Conservation (phyloP, 2,113 vertebrate genomes). For the Strigops habroptila region DNA sequence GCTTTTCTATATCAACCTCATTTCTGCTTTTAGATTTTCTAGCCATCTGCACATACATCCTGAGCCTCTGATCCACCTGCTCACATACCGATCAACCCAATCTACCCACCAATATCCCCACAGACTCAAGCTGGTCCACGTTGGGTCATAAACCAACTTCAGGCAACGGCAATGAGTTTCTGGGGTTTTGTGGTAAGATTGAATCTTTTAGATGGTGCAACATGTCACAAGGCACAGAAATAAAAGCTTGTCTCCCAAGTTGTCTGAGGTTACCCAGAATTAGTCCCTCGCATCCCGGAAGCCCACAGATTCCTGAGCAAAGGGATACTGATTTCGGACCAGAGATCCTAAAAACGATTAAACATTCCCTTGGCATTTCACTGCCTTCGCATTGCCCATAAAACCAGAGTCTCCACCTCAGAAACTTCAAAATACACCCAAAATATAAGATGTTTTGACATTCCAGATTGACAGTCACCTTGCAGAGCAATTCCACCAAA, state of each 20-base stretch:
- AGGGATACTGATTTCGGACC: background rate
- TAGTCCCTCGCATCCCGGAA: background rate
- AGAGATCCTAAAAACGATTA: background rate
- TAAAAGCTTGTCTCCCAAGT: background rate
- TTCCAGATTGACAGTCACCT: background rate
- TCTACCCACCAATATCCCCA: background rate
- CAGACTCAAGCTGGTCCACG: background rate
- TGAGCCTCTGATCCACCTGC: background rate
- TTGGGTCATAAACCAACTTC: background rate
- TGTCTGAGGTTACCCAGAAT: background rate
- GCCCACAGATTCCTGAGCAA: background rate
- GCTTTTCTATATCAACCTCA: background rate
- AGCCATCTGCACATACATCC: background rate
- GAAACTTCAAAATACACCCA: background rate
- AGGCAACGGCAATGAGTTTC: background rate
- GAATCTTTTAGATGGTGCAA: background rate
- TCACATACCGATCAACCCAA: background rate
- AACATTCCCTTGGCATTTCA: rapidly evolving
- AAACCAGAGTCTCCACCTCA: background rate
- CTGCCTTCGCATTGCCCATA: background rate
- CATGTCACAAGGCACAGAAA: background rate
- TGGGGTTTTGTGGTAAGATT: background rate
- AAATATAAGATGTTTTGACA: rapidly evolving
- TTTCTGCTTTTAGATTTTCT: background rate
- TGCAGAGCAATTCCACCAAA: background rate